Evolutionary conservation across 2,888 invertebrate species (phyloP).

Genomic region (Stenchaetothrips biformis): DNA sequence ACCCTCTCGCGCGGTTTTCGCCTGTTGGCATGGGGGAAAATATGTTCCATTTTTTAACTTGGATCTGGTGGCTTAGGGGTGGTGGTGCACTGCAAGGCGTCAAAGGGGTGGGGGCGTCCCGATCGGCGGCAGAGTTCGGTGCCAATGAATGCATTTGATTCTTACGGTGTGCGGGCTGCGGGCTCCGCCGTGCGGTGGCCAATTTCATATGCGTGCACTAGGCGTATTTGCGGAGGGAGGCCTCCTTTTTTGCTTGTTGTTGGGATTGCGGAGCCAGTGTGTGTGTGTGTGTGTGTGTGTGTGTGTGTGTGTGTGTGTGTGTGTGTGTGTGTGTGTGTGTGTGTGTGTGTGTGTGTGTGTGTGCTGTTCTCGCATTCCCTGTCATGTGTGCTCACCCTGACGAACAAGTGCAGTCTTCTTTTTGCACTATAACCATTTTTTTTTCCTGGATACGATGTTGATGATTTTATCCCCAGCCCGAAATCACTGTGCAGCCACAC

Average conservation of each 20-base stretch:
- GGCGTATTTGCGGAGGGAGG: conserved; percentile 1
- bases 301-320: conserved; percentile 8
- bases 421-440: no score
- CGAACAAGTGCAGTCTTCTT: no score
- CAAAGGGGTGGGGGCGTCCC: not conserved
- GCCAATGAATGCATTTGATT: conserved; percentile 18
- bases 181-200: not conserved
- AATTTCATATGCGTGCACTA: not conserved
- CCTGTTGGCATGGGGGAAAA: not conserved
- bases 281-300: not conserved
- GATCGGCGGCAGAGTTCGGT: not conserved
- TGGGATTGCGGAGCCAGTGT: not conserved
- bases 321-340: conserved; percentile 4
- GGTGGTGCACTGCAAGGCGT: not conserved
- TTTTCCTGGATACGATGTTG: no score
- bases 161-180: not conserved
- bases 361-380: not conserved
- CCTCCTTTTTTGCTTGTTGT: not conserved
- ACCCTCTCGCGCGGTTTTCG: not conserved
- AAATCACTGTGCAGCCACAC: no score
- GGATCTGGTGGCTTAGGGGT: conserved; percentile 11
- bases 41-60: conserved; percentile 20
- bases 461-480: no score
- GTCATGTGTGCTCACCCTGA: not conserved
- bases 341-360: not conserved